These are phyloP conservation scores for Sebastes ruberrimus DNA, from an alignment of 2,797 vertebrate species.

Conservation along the genomic window DNA sequence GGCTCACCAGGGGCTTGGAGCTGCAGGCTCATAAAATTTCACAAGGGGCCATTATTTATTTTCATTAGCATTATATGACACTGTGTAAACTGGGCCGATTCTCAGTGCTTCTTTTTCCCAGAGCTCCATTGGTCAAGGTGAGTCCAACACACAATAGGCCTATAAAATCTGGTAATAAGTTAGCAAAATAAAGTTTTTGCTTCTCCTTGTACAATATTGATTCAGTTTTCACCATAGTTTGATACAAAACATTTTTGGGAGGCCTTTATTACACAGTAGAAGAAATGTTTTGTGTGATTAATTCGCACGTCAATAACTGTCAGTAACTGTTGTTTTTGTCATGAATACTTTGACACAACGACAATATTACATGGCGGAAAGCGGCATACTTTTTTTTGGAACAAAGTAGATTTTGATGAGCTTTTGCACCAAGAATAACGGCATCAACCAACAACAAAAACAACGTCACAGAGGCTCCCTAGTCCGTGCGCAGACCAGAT, in stretches of 20 bases:
- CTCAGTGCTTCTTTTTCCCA: not conserved
- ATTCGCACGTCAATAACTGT: too few relatives aligned
- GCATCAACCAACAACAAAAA: too few relatives aligned
- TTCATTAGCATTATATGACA: constrained; percentile 1
- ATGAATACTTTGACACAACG: too few relatives aligned
- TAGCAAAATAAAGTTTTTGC: not conserved
- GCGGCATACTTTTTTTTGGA: too few relatives aligned
- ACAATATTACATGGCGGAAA: too few relatives aligned
- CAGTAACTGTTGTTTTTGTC: too few relatives aligned
- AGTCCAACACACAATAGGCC: not conserved
- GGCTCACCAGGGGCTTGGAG: constrained; percentile 3
- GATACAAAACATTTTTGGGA: not conserved
- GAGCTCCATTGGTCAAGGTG: not conserved
- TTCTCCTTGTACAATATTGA: not conserved
- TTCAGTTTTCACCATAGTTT: not conserved
- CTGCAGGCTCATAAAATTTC: constrained; percentile 33
- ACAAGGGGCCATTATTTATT: constrained; percentile 19
- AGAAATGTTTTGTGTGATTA: too few relatives aligned
- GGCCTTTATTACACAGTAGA: not conserved
- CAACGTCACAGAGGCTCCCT: too few relatives aligned
- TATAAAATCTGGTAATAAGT: not conserved
- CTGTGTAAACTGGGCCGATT: not conserved
- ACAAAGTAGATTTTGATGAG: too few relatives aligned
- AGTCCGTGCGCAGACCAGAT: too few relatives aligned
- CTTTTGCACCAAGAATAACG: too few relatives aligned